These are phyloP conservation scores for Cephus runcator DNA, from an alignment of 2,888 invertebrate genomes.

Conservation along the genomic window DNA sequence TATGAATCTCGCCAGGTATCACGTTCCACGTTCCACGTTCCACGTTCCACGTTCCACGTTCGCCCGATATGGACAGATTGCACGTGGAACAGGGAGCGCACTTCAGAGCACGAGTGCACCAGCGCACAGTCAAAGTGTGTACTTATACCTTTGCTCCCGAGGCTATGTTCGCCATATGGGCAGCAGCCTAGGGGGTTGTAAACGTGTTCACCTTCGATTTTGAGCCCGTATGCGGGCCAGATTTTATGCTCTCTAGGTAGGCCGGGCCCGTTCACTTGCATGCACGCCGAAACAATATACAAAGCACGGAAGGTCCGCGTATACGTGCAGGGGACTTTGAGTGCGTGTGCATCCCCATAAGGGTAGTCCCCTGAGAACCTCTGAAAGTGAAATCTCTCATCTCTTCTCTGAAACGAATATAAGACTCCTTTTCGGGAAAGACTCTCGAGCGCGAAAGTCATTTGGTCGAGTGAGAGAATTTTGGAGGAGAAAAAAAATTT, in stretches of 20 bases:
- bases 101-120: background rate
- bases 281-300: conserved; percentile 15
- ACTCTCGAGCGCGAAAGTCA: background rate
- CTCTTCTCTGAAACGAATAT: conserved; percentile 10
- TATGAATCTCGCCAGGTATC: background rate
- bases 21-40: background rate
- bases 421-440: background rate
- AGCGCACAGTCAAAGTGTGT: background rate
- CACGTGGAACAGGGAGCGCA: conserved; percentile 7
- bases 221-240: conserved; percentile 57
- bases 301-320: conserved; percentile 9
- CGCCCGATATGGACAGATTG: background rate
- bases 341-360: conserved; percentile 8
- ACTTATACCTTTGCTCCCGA: conserved; percentile 21
- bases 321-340: conserved; percentile 18
- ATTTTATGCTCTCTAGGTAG: conserved; percentile 47
- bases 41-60: background rate
- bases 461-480: background rate
- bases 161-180: conserved; percentile 61
- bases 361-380: conserved; percentile 33
- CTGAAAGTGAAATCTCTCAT: conserved; percentile 30
- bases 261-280: conserved; percentile 10
- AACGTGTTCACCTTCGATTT: conserved; percentile 47
- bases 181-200: conserved; percentile 50
- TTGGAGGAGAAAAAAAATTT: background rate